Conservation (phyloP, 2,113 vertebrate genomes). For the Alligator sinensis region DNA sequence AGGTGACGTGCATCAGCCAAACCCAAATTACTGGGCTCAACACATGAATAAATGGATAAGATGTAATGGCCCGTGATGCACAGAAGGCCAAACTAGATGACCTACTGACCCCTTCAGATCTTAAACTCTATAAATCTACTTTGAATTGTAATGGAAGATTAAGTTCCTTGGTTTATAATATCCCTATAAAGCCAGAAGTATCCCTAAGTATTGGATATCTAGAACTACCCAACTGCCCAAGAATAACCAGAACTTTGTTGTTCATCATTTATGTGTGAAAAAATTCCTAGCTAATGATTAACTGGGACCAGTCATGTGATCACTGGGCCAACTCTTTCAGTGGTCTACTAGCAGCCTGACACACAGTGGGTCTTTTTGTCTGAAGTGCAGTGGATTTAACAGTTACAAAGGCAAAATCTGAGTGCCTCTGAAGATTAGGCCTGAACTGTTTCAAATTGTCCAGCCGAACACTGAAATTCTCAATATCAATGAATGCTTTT, state of each 20-base stretch:
- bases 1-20: neutral
- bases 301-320: neutral
- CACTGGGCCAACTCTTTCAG: neutral
- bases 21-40: neutral
- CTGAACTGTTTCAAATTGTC: neutral
- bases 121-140: neutral
- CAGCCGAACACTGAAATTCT: neutral
- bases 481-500: neutral
- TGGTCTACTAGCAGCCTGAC: neutral
- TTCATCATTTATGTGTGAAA: neutral
- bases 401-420: neutral
- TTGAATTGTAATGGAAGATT: neutral
- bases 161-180: neutral
- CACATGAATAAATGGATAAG: neutral
- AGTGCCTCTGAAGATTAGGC: fast-evolving
- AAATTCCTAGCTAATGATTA: neutral
- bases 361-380: neutral
- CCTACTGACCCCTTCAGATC: fast-evolving
- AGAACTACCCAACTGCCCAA: neutral
- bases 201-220: neutral
- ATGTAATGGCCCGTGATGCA: neutral
- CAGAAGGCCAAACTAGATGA: neutral
- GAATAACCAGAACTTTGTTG: neutral
- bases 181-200: neutral
- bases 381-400: fast-evolving